Evolutionary conservation across 2,888 invertebrate species (phyloP).

Genomic region (Parthenolecanium corni): DNA sequence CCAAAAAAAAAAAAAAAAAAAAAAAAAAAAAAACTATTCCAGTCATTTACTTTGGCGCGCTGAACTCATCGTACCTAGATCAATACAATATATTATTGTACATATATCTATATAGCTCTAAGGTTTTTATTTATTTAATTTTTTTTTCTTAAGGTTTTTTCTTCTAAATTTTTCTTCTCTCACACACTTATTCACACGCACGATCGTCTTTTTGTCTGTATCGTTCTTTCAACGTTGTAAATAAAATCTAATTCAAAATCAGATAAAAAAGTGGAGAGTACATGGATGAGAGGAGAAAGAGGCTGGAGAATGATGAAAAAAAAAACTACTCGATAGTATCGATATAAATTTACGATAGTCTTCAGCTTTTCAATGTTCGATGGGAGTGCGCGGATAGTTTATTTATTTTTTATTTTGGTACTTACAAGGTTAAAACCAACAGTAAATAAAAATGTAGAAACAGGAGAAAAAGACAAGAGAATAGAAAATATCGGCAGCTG

Average conservation of each 20-base stretch:
- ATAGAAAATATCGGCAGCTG: conserved; percentile 21
- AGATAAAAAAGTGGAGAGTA: conserved; percentile 12
- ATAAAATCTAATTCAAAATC: conserved; percentile 22
- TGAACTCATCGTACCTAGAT: not conserved
- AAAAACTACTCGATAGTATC: conserved; percentile 21
- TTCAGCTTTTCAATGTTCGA: not conserved
- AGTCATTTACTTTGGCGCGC: conserved; percentile 1
- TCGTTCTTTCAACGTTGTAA: not conserved
- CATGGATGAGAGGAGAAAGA: conserved; percentile 14
- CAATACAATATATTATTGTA: not conserved
- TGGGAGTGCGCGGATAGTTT: not conserved
- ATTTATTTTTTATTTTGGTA: not conserved
- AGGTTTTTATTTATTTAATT: conserved; percentile 5
- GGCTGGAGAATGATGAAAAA: not conserved
- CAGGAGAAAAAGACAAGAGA: too few species aligned
- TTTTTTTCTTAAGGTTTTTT: too few species aligned
- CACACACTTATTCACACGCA: not conserved
- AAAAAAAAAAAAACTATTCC: not conserved
- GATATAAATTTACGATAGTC: conserved; percentile 23
- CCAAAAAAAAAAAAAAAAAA: conserved; percentile 3
- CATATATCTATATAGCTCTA: not conserved
- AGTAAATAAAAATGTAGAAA: too few species aligned
- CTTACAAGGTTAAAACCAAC: too few species aligned
- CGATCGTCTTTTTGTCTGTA: not conserved
- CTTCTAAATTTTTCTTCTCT: not conserved